phyloP scores from a whole-genome alignment of 2,888 invertebrate genomes.

The Perizoma flavofasciatum region DNA sequence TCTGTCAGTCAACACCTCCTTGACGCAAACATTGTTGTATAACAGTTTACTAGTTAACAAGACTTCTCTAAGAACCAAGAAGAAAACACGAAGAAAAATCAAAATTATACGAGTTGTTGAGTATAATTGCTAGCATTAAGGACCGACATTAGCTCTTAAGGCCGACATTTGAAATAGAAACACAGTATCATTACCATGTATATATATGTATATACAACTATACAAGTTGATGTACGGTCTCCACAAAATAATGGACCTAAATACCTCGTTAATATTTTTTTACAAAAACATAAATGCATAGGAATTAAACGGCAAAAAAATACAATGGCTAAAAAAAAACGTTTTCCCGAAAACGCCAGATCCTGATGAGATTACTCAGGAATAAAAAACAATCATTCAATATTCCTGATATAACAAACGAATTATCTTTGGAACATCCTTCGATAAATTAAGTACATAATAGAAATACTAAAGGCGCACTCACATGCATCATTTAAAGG shows the following conservation, averaged over 20 bases:
- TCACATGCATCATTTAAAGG: slow-evolving; percentile 76
- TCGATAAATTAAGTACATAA: slow-evolving; percentile 15
- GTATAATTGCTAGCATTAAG: slow-evolving; percentile 45
- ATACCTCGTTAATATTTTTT: too few relatives aligned
- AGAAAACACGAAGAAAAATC: slow-evolving; percentile 38
- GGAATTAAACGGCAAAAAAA: too few relatives aligned
- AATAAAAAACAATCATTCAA: too few relatives aligned
- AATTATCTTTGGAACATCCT: too few relatives aligned
- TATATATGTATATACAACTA: too few relatives aligned
- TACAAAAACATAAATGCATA: too few relatives aligned
- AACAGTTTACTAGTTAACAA: slow-evolving; percentile 26
- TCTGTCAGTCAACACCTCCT: slow-evolving; percentile 14
- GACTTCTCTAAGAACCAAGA: slow-evolving; percentile 33
- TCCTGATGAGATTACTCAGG: too few relatives aligned
- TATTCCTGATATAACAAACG: too few relatives aligned
- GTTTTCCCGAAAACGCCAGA: too few relatives aligned
- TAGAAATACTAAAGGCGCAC: slow-evolving; percentile 43
- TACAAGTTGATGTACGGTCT: slow-evolving; percentile 41
- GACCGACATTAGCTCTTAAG: slow-evolving; percentile 42
- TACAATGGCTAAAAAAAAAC: too few relatives aligned
- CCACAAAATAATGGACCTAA: background rate
- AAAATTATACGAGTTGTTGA: slow-evolving; percentile 39
- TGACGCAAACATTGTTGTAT: slow-evolving; percentile 10
- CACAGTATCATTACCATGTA: slow-evolving; percentile 48
- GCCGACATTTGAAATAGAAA: slow-evolving; percentile 42